Conservation (phyloP, 2,797 vertebrate genomes). For the Micrastur ruficollis region DNA sequence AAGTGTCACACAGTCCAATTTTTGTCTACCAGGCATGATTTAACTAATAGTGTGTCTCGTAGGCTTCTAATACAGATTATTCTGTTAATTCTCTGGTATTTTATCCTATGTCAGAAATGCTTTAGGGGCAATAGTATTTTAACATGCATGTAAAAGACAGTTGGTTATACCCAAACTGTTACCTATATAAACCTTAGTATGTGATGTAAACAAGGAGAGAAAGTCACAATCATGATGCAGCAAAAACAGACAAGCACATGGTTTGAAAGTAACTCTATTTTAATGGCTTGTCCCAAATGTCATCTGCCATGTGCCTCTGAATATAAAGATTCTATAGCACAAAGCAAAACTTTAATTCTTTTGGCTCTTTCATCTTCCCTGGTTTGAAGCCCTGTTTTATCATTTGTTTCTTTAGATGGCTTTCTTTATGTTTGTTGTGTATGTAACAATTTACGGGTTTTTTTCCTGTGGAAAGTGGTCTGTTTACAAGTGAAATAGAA, state of each 20-base stretch:
- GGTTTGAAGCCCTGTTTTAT: not conserved
- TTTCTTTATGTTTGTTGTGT: constrained; percentile 1
- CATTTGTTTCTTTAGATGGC: not conserved
- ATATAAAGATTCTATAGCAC: not conserved
- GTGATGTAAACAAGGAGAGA: not conserved
- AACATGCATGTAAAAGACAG: not conserved
- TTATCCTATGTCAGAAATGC: not conserved
- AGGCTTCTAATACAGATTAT: not conserved
- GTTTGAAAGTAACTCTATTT: not conserved
- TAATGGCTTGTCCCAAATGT: not conserved
- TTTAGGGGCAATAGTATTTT: not conserved
- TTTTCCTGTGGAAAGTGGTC: not conserved
- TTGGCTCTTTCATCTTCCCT: not conserved
- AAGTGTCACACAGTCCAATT: not conserved
- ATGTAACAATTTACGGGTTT: not conserved
- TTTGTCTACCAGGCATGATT: not conserved
- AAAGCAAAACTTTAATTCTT: not conserved
- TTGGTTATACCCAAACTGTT: not conserved
- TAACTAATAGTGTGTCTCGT: not conserved
- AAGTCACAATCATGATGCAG: not conserved
- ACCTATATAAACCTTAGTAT: not conserved
- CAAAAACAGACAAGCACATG: not conserved
- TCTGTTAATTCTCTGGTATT: not conserved
- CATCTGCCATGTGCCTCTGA: not conserved
- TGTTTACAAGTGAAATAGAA: not conserved